Conservation (phyloP, 2,797 vertebrate genomes). For the Chelidonichthys spinosus region DNA sequence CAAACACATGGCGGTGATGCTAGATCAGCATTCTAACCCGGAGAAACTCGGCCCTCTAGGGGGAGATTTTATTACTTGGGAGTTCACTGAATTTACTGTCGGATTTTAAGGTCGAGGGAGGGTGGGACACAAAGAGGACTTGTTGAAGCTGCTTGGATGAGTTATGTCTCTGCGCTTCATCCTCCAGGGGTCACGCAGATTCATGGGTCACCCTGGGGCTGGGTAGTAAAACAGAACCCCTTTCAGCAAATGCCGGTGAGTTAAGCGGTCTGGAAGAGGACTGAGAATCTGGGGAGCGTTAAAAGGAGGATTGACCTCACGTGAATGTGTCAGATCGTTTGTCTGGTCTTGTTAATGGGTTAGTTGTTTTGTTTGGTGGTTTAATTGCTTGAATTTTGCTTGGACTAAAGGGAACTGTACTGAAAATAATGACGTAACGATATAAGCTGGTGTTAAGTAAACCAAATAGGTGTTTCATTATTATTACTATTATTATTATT, state of each 20-base stretch:
- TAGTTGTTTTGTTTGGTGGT: conserved; percentile 23
- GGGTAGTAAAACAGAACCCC: conserved; percentile 62
- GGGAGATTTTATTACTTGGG: conserved; percentile 65
- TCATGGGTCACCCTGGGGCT: conserved; percentile 73
- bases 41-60: conserved; percentile 64
- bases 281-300: conserved; percentile 38
- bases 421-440: neutral
- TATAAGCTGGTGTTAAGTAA: no score
- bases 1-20: conserved; percentile 67
- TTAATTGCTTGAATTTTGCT: conserved; percentile 1
- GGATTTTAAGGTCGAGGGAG: conserved; percentile 70
- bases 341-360: conserved; percentile 29
- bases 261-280: conserved; percentile 47
- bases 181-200: conserved; percentile 70
- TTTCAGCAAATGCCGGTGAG: conserved; percentile 65
- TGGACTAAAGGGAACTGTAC: neutral
- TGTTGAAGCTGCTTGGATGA: conserved; percentile 78
- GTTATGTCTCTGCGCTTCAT: conserved; percentile 70
- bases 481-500: no score
- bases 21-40: conserved; percentile 65
- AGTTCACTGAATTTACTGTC: conserved; percentile 76
- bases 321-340: conserved; percentile 41
- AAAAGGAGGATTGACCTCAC: conserved; percentile 47
- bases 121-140: conserved; percentile 66
- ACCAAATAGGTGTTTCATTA: no score